Conservation (phyloP, 2,113 vertebrate species). For the Emberiza fucata region DNA sequence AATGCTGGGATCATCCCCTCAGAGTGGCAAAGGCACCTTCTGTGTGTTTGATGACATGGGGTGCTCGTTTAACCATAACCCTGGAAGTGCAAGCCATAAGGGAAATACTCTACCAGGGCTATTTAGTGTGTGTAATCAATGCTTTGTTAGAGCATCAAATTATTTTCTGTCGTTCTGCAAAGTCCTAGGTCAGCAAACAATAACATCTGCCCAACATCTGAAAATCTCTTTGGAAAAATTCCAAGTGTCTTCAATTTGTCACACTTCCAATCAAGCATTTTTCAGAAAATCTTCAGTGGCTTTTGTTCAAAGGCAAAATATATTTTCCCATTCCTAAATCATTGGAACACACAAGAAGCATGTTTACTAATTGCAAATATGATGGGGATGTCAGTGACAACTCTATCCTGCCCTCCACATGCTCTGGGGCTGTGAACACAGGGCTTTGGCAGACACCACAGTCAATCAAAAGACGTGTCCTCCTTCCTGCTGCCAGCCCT, state of each 20-base stretch:
- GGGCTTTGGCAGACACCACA: neutral
- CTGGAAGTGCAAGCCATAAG: slow-evolving; percentile 4
- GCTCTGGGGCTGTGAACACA: neutral
- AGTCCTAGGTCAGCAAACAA: slow-evolving; percentile 47
- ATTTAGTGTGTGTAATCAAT: slow-evolving; percentile 14
- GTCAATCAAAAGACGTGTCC: neutral
- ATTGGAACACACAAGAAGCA: neutral
- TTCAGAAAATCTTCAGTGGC: slow-evolving; percentile 6
- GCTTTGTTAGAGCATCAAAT: slow-evolving; percentile 32
- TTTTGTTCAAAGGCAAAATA: slow-evolving; percentile 30
- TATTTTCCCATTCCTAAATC: neutral
- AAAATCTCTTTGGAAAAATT: slow-evolving; percentile 36
- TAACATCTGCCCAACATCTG: slow-evolving; percentile 47
- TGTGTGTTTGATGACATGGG: slow-evolving; percentile 52
- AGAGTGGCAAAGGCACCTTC: slow-evolving; percentile 51
- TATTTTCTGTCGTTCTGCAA: slow-evolving; percentile 27
- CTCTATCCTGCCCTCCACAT: slow-evolving; percentile 7
- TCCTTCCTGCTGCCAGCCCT: neutral
- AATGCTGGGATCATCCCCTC: slow-evolving; percentile 61
- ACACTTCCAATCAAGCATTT: slow-evolving; percentile 20
- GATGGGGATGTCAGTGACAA: neutral
- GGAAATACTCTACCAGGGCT: slow-evolving; percentile 22
- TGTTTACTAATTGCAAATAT: neutral
- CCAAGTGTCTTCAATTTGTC: slow-evolving; percentile 6
- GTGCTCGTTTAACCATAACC: slow-evolving; percentile 37